Percentiles rank a stretch among this genome's conserved stretches.
These are phyloP conservation scores for Sisor rabdophorus DNA, from an alignment of 2,113 vertebrate genomes.

Conservation along the genomic window DNA sequence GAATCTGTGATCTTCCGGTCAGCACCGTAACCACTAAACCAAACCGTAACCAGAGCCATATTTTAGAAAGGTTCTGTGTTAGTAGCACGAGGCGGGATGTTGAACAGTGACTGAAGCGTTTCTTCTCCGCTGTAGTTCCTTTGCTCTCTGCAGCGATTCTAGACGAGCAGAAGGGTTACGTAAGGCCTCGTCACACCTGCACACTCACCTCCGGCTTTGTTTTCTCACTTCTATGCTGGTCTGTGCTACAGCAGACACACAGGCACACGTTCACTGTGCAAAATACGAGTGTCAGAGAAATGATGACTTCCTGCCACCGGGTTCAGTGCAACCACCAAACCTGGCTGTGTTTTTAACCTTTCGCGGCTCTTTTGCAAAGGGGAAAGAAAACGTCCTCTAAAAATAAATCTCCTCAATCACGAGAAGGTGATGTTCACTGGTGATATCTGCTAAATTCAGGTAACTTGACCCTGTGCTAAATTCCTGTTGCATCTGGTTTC, in stretches of 20 bases:
- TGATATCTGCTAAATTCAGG: neutral
- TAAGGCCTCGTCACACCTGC: constrained; percentile 19
- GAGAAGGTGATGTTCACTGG: neutral
- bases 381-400: neutral
- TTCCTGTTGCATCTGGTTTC: constrained; percentile 18
- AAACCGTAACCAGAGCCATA: neutral
- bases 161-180: constrained; percentile 5
- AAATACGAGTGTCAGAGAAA: neutral
- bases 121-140: neutral
- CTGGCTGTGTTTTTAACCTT: neutral
- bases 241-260: constrained; percentile 6
- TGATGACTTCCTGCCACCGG: constrained; percentile 26
- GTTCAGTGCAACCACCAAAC: neutral
- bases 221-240: neutral
- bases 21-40: too few species aligned
- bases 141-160: constrained; percentile 7
- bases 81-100: neutral
- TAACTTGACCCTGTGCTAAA: constrained; percentile 16
- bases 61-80: neutral
- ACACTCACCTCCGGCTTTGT: neutral
- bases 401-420: too few species aligned
- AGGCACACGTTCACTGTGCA: neutral
- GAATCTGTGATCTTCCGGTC: too few species aligned
- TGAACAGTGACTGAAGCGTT: neutral
- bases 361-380: neutral